These are phyloP conservation scores for Paraescarpia echinospica DNA, from an alignment of 1,140 invertebrate genomes.

Conservation along the genomic window DNA sequence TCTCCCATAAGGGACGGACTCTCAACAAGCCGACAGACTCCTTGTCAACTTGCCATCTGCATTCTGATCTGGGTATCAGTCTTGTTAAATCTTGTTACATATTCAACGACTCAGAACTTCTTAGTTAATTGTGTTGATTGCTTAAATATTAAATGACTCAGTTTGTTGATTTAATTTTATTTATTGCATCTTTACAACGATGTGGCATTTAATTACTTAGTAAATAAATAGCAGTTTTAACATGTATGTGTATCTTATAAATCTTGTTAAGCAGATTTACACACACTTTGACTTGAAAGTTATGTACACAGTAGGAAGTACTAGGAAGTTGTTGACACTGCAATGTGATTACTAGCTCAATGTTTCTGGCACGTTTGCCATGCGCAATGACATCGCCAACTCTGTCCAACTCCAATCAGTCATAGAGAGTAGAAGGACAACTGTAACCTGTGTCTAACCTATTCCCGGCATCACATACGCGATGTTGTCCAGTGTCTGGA, in stretches of 20 bases:
- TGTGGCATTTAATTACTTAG: background rate
- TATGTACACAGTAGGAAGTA: background rate
- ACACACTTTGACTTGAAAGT: background rate
- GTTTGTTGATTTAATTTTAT: background rate
- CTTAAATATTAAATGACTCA: too few relatives aligned
- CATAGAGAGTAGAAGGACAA: background rate
- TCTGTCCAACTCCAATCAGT: background rate
- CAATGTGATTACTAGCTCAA: background rate
- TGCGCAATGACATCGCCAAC: background rate
- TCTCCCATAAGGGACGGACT: background rate
- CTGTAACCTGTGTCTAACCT: background rate
- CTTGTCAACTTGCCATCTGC: too few relatives aligned
- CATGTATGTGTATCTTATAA: background rate
- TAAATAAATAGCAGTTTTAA: background rate
- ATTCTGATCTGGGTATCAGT: too few relatives aligned
- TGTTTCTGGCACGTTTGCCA: background rate
- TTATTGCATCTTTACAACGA: background rate
- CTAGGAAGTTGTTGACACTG: background rate
- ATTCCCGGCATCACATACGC: slow-evolving; percentile 96
- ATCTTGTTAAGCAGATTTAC: background rate
- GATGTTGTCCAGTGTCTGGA: slow-evolving; percentile 86
- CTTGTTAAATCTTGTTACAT: background rate
- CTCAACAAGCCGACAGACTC: too few relatives aligned
- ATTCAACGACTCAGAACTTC: background rate
- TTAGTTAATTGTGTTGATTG: too few relatives aligned